Conservation (phyloP, 2,888 invertebrate species). For the Epinotia demarniana region DNA sequence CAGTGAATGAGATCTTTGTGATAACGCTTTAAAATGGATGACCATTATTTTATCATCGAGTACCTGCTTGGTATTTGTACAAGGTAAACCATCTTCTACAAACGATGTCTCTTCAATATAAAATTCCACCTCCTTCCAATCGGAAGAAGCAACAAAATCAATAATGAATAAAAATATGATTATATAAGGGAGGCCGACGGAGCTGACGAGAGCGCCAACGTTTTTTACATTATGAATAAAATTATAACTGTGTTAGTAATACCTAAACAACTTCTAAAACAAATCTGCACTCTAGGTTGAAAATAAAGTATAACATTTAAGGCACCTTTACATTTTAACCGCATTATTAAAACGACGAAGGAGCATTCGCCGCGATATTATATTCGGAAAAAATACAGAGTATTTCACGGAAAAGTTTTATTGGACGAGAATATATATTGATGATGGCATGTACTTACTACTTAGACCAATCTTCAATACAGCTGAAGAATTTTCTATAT, state of each 20-base stretch:
- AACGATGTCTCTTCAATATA: neutral
- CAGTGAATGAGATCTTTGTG: no score
- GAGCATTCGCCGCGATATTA: no score
- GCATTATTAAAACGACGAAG: no score
- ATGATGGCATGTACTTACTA: no score
- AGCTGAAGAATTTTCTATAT: neutral
- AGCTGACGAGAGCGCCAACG: neutral
- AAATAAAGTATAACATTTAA: neutral
- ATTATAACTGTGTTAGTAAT: neutral
- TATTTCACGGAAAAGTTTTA: no score
- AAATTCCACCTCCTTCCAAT: neutral
- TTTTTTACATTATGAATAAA: neutral
- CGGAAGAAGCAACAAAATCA: constrained; percentile 1
- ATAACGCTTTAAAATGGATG: no score
- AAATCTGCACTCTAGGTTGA: neutral
- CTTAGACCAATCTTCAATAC: neutral
- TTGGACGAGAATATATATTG: no score
- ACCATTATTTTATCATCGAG: no score
- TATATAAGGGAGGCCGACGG: neutral
- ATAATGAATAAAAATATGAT: constrained; percentile 5
- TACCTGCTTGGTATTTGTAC: neutral
- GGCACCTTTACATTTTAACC: no score
- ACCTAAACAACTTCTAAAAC: neutral
- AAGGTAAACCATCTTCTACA: neutral
- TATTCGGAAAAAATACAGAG: no score